Base-by-base conservation (phyloP, 2,113 vertebrate genomes). In the Cichladusa arquata region DNA sequence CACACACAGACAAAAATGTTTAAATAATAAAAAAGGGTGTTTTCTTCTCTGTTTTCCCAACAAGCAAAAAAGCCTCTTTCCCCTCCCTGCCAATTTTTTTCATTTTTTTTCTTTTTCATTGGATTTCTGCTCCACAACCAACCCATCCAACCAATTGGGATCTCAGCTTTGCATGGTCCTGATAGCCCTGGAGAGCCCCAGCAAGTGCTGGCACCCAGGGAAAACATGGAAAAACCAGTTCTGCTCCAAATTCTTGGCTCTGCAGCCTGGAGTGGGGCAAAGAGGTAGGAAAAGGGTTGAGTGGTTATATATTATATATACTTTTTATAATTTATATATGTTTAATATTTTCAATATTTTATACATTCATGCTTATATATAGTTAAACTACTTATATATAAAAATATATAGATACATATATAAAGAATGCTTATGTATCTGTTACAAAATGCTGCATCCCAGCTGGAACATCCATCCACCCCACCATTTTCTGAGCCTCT, bases 21-120 rank as follows among this genome's bases (percentile, higher is more conserved):
- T 73, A 40, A 96, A 84, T 81, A 92, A 93, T 70, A 69, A 86
- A 70, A 67, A 78, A 64, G 86, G 34, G 80, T 91, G 77, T 91
- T 91, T 91, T 91, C 83, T 29, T 92, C 78, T 60, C 65, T 77
- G 66, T 77, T 90, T 81, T 91, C 81, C 67, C 76, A 83, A 74
- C 51, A 65, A 73, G 45, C 7, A 19, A 61, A 72, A 57, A 9
- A 33, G 5, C 0, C 0, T 29, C 19, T 54, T 36, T 17, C 14
- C 25, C 11, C 8, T 69, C n/a, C 40, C 33, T 86, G 72, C 72
- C 90, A 93, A 88, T 13, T 54, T 38, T 53, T 22, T 47, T 76
- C 74, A 64, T 28, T 15, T 54, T 42, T 53, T 45, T 45, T 79
- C 74, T 69, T 92, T 93, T 94, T 71, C 56, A 26, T 24, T 56